Base-by-base conservation (phyloP, 23 tunicate genomes). In the Corella eumyota region DNA sequence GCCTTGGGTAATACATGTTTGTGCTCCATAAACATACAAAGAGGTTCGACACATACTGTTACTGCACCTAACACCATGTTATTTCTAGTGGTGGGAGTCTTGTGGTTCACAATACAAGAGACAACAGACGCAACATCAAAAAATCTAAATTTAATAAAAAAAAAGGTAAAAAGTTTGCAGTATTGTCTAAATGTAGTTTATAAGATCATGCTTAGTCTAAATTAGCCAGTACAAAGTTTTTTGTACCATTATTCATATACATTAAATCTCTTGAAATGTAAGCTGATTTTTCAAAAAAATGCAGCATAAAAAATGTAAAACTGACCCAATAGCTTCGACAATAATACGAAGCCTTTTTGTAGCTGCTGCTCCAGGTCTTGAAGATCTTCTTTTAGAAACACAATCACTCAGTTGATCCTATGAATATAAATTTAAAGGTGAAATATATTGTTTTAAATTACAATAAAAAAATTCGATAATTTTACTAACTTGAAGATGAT, bases 311-410 rank as follows among this genome's bases (percentile, higher is more conserved):
- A n/a, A n/a, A n/a, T n/a, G 15, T 27, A 64, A 15, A 0, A 54
- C 75, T 78, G 38, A 78, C 85, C 94, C 94, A 2, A 58, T 17
- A 1, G 66, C 75, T 34, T 78, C 76, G 19, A 84, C 61, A 31
- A 84, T 34, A 1, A 84, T 56, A 15, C 94, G 70, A 37, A 84
- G 60, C 26, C 69, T 51, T 47, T 75, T 75, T 22, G 70, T 32
- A n/a, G 94, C 72, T 31, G 94, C 94, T 23, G 75, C 78, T 25
- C 83, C 77, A 17, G 94, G 94, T 30, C 90, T 30, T 24, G 75
- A 45, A 17, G 69, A 75, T 1, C 58, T 58, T 28, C 69, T 55
- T 31, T 69, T 76, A 46, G 71, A 24, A 19, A 84, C 73, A 29
- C 72, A 66, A 36, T 75, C 78, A 11, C 54, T 33, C 17, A 84